Conservation (phyloP, 2,113 vertebrate genomes). For the Sarotherodon lohbergeri region DNA sequence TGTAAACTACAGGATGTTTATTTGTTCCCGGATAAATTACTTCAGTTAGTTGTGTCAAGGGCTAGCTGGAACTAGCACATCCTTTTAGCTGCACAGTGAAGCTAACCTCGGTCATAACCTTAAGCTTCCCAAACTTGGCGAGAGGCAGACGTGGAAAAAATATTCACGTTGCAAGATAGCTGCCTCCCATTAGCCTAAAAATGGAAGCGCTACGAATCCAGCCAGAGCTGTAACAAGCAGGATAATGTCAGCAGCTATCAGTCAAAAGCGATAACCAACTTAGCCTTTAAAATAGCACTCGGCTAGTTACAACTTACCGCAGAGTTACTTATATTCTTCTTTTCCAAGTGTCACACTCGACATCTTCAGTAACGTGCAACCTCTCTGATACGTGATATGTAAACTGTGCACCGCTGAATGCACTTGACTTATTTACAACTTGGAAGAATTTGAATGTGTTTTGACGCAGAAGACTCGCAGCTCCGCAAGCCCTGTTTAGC, state of each 20-base stretch:
- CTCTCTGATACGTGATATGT: background rate
- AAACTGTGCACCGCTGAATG: background rate
- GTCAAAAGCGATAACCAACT: background rate
- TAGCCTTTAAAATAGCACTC: conserved; percentile 21
- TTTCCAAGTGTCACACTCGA: conserved; percentile 35
- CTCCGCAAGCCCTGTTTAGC: conserved; percentile 44
- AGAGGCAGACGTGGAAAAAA: background rate
- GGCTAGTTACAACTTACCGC: conserved; percentile 57
- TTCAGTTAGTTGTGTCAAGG: background rate
- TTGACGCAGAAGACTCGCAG: conserved; percentile 46
- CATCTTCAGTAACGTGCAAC: conserved; percentile 44
- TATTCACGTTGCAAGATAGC: conserved; percentile 12
- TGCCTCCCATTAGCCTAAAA: conserved; percentile 27
- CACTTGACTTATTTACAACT: background rate
- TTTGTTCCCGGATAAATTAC: background rate
- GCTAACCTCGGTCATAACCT: conserved; percentile 22
- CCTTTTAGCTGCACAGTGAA: conserved; percentile 41
- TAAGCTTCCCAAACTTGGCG: conserved; percentile 1
- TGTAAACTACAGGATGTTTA: background rate
- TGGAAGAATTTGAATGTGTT: background rate
- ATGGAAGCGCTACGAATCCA: conserved; percentile 29
- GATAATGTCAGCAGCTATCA: conserved; percentile 21
- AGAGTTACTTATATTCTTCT: conserved; percentile 46
- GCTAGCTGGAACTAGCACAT: conserved; percentile 13
- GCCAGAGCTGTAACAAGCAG: background rate